Percentiles rank a stretch among this genome's conserved stretches.
phyloP scores from a whole-genome alignment of 2,888 invertebrate genomes.

The Drosophila kokeensis region DNA sequence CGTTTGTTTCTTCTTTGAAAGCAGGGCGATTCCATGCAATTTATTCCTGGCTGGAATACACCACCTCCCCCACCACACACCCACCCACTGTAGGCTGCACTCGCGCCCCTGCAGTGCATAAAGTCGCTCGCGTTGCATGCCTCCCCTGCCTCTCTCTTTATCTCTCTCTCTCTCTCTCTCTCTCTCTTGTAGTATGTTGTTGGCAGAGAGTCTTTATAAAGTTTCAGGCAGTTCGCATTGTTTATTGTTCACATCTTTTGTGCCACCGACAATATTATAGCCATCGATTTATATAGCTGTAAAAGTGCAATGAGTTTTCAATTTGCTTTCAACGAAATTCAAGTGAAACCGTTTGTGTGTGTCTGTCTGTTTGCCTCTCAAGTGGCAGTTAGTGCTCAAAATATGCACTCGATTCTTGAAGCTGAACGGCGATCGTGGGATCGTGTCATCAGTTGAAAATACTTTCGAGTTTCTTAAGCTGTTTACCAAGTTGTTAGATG shows the following conservation, averaged over 20 bases:
- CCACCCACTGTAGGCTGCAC: conserved; percentile 2
- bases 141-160: neutral
- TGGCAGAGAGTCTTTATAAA: conserved; percentile 34
- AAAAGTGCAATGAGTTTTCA: conserved; percentile 42
- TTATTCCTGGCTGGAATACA: conserved; percentile 2
- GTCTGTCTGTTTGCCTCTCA: neutral
- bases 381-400: conserved; percentile 6
- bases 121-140: neutral
- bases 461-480: conserved; percentile 10
- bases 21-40: conserved; percentile 32
- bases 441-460: conserved; percentile 25
- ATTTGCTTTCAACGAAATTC: conserved; percentile 25
- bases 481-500: conserved; percentile 2
- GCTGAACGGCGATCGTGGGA: conserved; percentile 20
- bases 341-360: conserved; percentile 20
- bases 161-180: too few species aligned
- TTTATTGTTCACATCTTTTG: conserved; percentile 42
- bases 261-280: conserved; percentile 46
- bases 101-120: conserved; percentile 34
- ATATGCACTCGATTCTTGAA: conserved; percentile 9
- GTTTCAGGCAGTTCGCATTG: conserved; percentile 40
- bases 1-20: conserved; percentile 61
- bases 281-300: conserved; percentile 51
- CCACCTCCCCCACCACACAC: neutral
- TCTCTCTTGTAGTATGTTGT: neutral